These are phyloP conservation scores for Drosophila albomicans DNA, from an alignment of 1,140 invertebrate species.

Conservation along the genomic window DNA sequence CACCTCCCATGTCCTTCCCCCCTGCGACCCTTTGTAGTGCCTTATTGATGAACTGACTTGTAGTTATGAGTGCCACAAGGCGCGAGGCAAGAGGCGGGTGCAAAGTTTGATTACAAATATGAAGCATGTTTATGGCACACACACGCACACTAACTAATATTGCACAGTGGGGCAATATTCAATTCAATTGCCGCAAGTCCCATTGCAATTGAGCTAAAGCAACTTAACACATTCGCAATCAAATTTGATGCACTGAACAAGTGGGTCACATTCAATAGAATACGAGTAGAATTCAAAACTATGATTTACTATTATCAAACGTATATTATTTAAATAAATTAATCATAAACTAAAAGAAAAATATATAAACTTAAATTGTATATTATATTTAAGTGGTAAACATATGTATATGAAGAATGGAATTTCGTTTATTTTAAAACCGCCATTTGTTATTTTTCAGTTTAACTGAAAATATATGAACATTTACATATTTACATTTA, in stretches of 20 bases:
- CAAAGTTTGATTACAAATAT: slow-evolving; percentile 74
- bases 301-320: too few species aligned
- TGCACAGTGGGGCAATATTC: slow-evolving; percentile 19
- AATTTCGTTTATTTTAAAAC: too few species aligned
- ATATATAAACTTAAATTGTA: too few species aligned
- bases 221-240: background rate
- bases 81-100: background rate
- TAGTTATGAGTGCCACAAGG: slow-evolving; percentile 6
- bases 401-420: too few species aligned
- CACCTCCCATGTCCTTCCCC: background rate
- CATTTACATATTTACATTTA: too few species aligned
- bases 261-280: background rate
- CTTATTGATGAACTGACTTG: slow-evolving; percentile 69
- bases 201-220: background rate
- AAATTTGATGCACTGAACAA: background rate
- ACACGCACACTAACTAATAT: slow-evolving; percentile 19
- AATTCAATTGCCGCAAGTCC: background rate
- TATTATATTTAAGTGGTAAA: too few species aligned
- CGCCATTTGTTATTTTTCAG: too few species aligned
- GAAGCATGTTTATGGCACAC: slow-evolving; percentile 50
- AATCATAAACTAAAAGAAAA: too few species aligned
- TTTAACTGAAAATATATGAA: too few species aligned
- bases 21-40: slow-evolving; percentile 22
- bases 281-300: too few species aligned
- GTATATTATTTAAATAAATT: too few species aligned